Percentiles rank a stretch among this genome's conserved stretches.
These are phyloP conservation scores for Asteroscopus sphinx DNA, from an alignment of 2,888 invertebrate species.

Conservation along the genomic window DNA sequence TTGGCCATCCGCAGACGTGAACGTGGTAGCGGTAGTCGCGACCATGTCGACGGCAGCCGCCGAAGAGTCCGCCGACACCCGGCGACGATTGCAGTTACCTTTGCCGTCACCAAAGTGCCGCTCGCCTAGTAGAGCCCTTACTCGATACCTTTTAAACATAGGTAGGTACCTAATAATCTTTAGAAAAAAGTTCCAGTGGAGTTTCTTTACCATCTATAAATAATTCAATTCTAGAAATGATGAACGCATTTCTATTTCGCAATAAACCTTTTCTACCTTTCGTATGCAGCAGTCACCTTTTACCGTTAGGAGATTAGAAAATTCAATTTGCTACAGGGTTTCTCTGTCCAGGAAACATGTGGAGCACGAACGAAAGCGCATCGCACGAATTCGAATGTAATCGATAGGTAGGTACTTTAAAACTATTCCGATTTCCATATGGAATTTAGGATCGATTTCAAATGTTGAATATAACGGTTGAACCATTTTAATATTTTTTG, in stretches of 20 bases:
- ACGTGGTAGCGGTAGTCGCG: too few relatives aligned
- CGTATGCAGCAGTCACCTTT: conserved; percentile 51
- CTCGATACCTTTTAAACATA: too few relatives aligned
- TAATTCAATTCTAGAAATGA: conserved; percentile 22
- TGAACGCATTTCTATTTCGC: conserved; percentile 33
- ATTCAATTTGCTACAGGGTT: conserved; percentile 45
- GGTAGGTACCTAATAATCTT: too few relatives aligned
- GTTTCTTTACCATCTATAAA: too few relatives aligned
- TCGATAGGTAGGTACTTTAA: conserved; percentile 29
- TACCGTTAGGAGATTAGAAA: conserved; percentile 51
- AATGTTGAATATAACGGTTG: conserved; percentile 12
- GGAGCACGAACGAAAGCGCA: conserved; percentile 19
- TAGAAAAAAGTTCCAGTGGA: too few relatives aligned
- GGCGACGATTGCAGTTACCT: too few relatives aligned
- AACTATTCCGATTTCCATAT: conserved; percentile 33
- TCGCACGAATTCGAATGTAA: conserved; percentile 23
- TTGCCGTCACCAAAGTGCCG: too few relatives aligned
- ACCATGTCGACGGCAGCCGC: too few relatives aligned
- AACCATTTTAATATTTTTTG: too few relatives aligned
- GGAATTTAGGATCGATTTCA: conserved; percentile 26
- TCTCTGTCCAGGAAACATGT: conserved; percentile 31
- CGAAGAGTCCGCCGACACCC: too few relatives aligned
- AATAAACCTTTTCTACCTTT: conserved; percentile 35
- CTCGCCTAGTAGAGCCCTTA: too few relatives aligned
- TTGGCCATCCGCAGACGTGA: too few relatives aligned